These are phyloP conservation scores for Pedionomus torquatus DNA, from an alignment of 2,113 vertebrate species.

Conservation along the genomic window DNA sequence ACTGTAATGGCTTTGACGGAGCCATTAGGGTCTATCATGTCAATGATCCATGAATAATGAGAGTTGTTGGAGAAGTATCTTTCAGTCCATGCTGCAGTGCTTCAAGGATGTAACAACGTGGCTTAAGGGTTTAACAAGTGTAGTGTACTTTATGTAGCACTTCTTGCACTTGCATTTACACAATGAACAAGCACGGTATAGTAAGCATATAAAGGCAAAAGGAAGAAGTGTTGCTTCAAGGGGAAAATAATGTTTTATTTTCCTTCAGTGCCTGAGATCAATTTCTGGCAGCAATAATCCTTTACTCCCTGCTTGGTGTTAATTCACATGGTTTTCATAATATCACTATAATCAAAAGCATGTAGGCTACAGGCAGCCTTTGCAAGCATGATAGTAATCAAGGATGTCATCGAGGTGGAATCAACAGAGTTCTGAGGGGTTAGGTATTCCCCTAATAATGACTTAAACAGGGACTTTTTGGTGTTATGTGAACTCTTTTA, in stretches of 20 bases:
- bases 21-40: neutral
- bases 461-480: neutral
- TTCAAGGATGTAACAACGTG: neutral
- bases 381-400: neutral
- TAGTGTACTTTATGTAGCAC: neutral
- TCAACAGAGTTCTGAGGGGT: neutral
- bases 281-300: neutral
- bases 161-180: neutral
- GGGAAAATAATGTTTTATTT: neutral
- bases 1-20: conserved; percentile 8
- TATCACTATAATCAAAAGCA: neutral
- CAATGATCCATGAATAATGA: conserved; percentile 47
- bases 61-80: neutral
- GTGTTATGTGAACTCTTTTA: neutral
- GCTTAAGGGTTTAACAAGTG: conserved; percentile 28
- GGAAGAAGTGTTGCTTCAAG: neutral
- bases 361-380: neutral
- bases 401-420: neutral
- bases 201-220: neutral
- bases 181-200: neutral
- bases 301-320: neutral
- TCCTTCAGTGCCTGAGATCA: neutral
- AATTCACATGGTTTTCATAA: neutral
- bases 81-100: neutral
- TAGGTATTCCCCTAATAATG: neutral